Base-by-base conservation (phyloP, 2,888 invertebrate genomes). In the Exocentrus adspersus region DNA sequence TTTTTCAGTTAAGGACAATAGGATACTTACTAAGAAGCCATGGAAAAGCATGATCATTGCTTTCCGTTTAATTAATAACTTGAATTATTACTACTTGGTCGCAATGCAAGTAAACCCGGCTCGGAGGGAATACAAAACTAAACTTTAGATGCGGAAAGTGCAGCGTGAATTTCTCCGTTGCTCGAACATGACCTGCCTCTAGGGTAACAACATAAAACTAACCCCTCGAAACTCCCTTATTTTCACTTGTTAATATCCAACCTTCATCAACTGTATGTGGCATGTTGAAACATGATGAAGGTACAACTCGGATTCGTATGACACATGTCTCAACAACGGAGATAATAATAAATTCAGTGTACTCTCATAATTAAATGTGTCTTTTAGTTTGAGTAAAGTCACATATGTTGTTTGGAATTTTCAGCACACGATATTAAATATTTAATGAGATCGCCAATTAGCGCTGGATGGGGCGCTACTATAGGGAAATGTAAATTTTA, bases 141-240 rank as follows among this genome's bases (percentile, higher is more conserved):
- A 20, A 41, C 7, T 41, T 21, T 53, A 21, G 41, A 37, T 53
- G 41, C 37, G 9, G 21, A 53, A 53, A 53, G 41, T 30, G 24
- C 42, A 53, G 32, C 42, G 41, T 53, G 42, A 41, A 53, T 53
- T 17, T 21, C 20, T 20, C 41, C 9, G n/a, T 21, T 51, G n/a
- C 51, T 51, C 17, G 20, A 19, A 37, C 19, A 51, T 16, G 51
- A 51, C 32, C 30, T 24, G 41, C 41, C 24, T 48, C 32, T 53
- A n/a, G 24, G 32, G 37, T 37, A 19, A 42, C 20, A 20, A 41
- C 53, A 12, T 51, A 53, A 37, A 53, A 53, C 24, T 53, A 42
- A 53, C 24, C 42, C 21, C 19, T 53, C 53, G 32, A 41, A 53
- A 53, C 21, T 53, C 53, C 21, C 53, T 53, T 53, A 53, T 53